A percentile compares a stretch with the other conserved stretches of the same genome.
These are phyloP conservation scores for Macrosteles quadrilineatus DNA, from an alignment of 1,140 invertebrate genomes.

Conservation along the genomic window DNA sequence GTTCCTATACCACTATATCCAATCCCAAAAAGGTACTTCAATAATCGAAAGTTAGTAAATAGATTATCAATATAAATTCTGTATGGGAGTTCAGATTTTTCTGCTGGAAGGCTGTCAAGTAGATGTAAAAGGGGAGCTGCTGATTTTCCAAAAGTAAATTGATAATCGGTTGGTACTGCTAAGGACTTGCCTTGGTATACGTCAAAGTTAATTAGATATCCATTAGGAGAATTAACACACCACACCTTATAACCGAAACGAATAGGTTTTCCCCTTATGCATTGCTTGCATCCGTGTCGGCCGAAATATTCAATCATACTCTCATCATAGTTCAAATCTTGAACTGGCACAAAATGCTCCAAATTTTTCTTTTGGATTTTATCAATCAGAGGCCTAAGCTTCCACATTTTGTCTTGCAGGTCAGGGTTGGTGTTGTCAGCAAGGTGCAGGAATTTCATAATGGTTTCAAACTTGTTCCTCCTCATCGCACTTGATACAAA, in stretches of 20 bases:
- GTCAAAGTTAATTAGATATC: conserved; percentile 35
- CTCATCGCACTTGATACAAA: conserved; percentile 34
- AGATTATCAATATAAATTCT: conserved; percentile 44
- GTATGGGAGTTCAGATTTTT: conserved; percentile 31
- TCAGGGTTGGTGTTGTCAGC: conserved; percentile 32
- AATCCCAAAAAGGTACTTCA: conserved; percentile 36
- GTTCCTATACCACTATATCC: conserved; percentile 40
- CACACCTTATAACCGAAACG: conserved; percentile 36
- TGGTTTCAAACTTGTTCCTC: conserved; percentile 33
- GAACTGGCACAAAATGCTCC: conserved; percentile 40
- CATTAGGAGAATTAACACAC: conserved; percentile 26
- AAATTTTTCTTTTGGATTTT: conserved; percentile 34
- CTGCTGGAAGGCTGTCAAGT: conserved; percentile 38
- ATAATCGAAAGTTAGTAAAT: conserved; percentile 41
- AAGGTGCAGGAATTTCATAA: conserved; percentile 33
- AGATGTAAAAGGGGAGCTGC: conserved; percentile 40
- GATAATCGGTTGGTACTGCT: conserved; percentile 34
- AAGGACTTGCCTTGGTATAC: conserved; percentile 33
- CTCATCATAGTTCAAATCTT: conserved; percentile 43
- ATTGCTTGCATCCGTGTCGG: conserved; percentile 44
- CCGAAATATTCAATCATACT: conserved; percentile 42
- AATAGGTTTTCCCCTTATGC: conserved; percentile 41
- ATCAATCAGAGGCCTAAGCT: conserved; percentile 33
- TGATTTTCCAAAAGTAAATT: conserved; percentile 42
- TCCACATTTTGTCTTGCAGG: conserved; percentile 33